Conservation (phyloP, 2,797 vertebrate species). For the Lindbergichthys nudifrons region DNA sequence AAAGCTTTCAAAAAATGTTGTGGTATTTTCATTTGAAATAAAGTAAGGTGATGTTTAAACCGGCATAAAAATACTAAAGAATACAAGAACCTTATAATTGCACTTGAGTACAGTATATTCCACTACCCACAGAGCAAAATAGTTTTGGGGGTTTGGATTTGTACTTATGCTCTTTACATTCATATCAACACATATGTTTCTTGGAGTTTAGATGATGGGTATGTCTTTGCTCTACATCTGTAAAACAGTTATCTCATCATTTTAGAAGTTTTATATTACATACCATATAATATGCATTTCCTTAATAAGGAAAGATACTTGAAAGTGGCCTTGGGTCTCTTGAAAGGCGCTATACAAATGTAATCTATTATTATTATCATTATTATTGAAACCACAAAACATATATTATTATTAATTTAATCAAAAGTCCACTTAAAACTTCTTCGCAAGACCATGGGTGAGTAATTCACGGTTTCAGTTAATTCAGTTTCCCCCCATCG, state of each 20-base stretch:
- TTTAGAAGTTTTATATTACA: not conserved
- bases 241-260: not conserved
- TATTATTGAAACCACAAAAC: no score
- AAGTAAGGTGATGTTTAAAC: not conserved
- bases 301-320: not conserved
- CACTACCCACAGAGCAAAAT: not conserved
- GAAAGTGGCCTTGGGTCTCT: no score
- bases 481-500: not conserved
- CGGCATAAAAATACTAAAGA: not conserved
- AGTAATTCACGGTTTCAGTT: slow-evolving; percentile 11
- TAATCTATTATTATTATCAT: no score
- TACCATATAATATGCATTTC: not conserved
- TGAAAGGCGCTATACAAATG: no score
- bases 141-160: not conserved
- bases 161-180: not conserved
- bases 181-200: not conserved
- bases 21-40: not conserved
- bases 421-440: not conserved
- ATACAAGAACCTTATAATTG: not conserved
- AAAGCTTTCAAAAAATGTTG: not conserved
- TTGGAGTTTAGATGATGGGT: not conserved
- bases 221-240: not conserved
- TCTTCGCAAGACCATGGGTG: not conserved
- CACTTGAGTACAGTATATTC: not conserved
- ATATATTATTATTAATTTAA: no score